Conservation (phyloP, 2,888 invertebrate genomes). For the Drosophila parthenogenetica region DNA sequence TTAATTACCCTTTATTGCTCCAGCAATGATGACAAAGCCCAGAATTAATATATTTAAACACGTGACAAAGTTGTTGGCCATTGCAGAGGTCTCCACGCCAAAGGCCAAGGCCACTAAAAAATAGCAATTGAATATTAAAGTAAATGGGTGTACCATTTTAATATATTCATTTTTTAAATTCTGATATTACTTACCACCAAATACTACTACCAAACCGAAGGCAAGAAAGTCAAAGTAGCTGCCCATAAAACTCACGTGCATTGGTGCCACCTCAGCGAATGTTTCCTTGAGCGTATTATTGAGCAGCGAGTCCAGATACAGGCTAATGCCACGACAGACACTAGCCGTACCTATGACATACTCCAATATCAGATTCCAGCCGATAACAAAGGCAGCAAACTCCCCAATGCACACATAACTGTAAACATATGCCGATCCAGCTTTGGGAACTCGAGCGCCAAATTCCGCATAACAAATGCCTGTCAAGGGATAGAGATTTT, state of each 20-base stretch:
- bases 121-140: not conserved
- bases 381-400: constrained; percentile 93
- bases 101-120: constrained; percentile 88
- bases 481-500: constrained; percentile 76
- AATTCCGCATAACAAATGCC: constrained; percentile 96
- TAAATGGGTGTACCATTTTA: no score
- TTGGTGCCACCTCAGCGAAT: constrained; percentile 87
- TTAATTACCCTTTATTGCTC: constrained; percentile 87
- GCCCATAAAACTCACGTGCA: constrained; percentile 87
- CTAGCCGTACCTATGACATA: constrained; percentile 91
- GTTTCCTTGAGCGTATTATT: constrained; percentile 88
- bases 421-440: constrained; percentile 96
- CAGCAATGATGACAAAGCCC: constrained; percentile 90
- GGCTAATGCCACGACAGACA: constrained; percentile 91
- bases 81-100: constrained; percentile 92
- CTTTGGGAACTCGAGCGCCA: constrained; percentile 92
- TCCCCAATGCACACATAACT: constrained; percentile 93
- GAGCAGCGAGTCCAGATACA: constrained; percentile 89
- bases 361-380: constrained; percentile 96
- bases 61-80: constrained; percentile 92
- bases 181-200: constrained; percentile 87
- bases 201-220: constrained; percentile 88
- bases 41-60: constrained; percentile 90
- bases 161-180: no score
- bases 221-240: constrained; percentile 91